These are phyloP conservation scores for Lasioglossum morio DNA, from an alignment of 2,888 invertebrate species.

Conservation along the genomic window DNA sequence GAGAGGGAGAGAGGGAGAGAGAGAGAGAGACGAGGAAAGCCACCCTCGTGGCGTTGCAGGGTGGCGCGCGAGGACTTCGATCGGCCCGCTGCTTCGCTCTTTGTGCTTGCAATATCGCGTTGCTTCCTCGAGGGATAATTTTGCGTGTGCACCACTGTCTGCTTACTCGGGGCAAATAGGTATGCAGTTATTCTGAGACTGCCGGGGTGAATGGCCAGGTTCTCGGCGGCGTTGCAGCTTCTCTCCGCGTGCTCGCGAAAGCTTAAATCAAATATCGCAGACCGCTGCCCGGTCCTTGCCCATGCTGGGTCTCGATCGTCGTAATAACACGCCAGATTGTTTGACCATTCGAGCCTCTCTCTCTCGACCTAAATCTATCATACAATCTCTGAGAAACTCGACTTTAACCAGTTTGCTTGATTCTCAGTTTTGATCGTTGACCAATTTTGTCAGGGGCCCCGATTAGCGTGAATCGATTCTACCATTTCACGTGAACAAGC, in stretches of 20 bases:
- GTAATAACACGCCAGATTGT: slow-evolving; percentile 57
- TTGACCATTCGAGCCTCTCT: slow-evolving; percentile 26
- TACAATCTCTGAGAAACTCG: slow-evolving; percentile 16
- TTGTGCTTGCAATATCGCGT: slow-evolving; percentile 29
- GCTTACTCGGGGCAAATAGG: slow-evolving; percentile 78
- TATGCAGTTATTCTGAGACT: slow-evolving; percentile 82
- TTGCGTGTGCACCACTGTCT: slow-evolving; percentile 73
- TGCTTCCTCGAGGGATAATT: slow-evolving; percentile 63
- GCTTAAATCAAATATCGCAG: slow-evolving; percentile 70
- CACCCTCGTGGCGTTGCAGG: not conserved
- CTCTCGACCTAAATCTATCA: not conserved
- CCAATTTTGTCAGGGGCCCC: not conserved
- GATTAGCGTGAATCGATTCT: not conserved
- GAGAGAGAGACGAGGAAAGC: not conserved
- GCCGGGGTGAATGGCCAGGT: slow-evolving; percentile 81
- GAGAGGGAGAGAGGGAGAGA: not conserved
- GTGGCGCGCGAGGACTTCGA: not conserved
- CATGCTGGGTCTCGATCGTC: slow-evolving; percentile 19
- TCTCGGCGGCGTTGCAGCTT: slow-evolving; percentile 59
- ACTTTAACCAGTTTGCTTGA: not conserved
- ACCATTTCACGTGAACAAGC: not conserved
- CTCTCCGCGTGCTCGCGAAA: slow-evolving; percentile 61
- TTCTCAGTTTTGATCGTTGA: not conserved
- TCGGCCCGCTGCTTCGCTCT: slow-evolving; percentile 6
- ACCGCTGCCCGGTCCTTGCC: slow-evolving; percentile 23